Evolutionary conservation across 2,113 vertebrate species (phyloP), one percentile per base, ranked within the genome.

Genomic region (Argyrosomus japonicus): DNA sequence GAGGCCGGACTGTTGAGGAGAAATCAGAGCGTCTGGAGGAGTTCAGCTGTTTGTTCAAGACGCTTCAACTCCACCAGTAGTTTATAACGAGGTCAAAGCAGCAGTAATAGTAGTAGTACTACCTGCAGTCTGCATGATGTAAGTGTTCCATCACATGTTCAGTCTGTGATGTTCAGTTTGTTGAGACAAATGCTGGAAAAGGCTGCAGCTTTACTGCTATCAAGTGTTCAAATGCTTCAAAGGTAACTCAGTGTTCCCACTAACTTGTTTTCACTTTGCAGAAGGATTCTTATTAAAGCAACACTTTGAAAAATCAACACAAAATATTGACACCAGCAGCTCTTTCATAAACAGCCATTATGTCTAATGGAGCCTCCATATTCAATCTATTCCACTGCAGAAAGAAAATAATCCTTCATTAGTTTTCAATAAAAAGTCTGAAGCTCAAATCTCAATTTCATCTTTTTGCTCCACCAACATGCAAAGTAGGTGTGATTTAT

Each of bases 41-140:
- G 48, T 29, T 69, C 36, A 18, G 63, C 21, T 62, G 23, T 68
- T 40, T 79, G 15, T 27, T 82, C 19, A 50, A 67, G 62, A 45
- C 10, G 43, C 32, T 47, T 81, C 53, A 45, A 15, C 65, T 53
- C 4, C 10, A 21, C 36, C 17, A 23, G 17, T 11, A 64, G 64
- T 51, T 69, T 47, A 58, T 36, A 58, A 53, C 47, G 63, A 65
- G 63, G 76, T 80, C 72, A 63, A 32, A 68, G 7, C 8, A 36
- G 36, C 36, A 36, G 36, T 36, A 8, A 36, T 36, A 36, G 7
- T 36, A 8, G 36, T 36, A 36, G 36, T 7, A 23, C 40, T 73
- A 81, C 56, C 76, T 50, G 21, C 60, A 65, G 21, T 68, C 6
- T 53, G 65, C 60, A 76, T 68, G 67, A 68, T 23, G 6, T 19